phyloP scores from a whole-genome alignment of 2,888 invertebrate genomes.

The Geotrupes spiniger region DNA sequence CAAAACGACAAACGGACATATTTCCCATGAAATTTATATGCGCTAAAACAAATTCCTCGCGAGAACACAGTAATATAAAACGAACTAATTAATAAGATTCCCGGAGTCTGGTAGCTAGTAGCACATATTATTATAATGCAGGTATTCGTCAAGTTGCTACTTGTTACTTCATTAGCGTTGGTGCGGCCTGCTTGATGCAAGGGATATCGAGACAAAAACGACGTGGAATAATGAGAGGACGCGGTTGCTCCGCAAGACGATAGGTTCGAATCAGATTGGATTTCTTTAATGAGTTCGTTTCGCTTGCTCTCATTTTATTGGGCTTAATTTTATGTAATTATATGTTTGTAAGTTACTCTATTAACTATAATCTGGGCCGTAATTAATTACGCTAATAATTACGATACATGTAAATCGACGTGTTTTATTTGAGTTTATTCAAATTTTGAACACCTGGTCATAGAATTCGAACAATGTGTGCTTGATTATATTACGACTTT shows the following conservation, averaged over 20 bases:
- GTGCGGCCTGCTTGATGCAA: conserved; percentile 36
- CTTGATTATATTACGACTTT: too few relatives aligned
- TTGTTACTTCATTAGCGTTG: conserved; percentile 39
- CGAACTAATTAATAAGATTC: conserved; percentile 36
- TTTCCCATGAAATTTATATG: conserved; percentile 16
- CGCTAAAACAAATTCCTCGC: conserved; percentile 13
- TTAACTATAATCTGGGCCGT: background rate
- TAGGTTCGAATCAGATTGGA: conserved; percentile 16
- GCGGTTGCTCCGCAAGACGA: conserved; percentile 23
- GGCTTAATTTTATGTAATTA: conserved; percentile 3
- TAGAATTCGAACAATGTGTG: background rate
- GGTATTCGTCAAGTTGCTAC: conserved; percentile 36
- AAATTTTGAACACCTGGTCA: background rate
- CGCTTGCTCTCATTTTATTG: conserved; percentile 3
- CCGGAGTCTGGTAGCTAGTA: conserved; percentile 30
- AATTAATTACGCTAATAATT: conserved; percentile 1
- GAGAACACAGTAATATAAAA: conserved; percentile 24
- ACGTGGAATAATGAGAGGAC: conserved; percentile 35
- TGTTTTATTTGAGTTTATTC: too few relatives aligned
- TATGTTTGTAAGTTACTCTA: conserved; percentile 7
- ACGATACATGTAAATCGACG: too few relatives aligned
- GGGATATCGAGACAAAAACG: conserved; percentile 37
- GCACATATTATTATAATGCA: conserved; percentile 37
- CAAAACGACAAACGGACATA: conserved; percentile 7
- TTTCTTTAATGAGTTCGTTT: conserved; percentile 13